phyloP scores from a whole-genome alignment of 1,140 invertebrate genomes.

The Trigoniulus corallinus region DNA sequence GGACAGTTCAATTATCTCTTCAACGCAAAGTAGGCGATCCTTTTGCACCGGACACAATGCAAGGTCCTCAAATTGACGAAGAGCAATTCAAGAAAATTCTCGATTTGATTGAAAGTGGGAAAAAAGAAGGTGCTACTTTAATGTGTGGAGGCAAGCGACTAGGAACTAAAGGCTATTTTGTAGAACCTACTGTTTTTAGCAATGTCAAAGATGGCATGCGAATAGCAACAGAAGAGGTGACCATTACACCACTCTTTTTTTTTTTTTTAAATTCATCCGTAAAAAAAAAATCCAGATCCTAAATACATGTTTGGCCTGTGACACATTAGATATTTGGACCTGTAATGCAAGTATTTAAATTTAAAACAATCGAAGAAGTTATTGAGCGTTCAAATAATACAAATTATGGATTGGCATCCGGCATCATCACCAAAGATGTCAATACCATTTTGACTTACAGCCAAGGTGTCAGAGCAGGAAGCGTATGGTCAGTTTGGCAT shows the following conservation, averaged over 20 bases:
- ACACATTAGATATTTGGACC: constrained; percentile 69
- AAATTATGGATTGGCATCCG: constrained; percentile 72
- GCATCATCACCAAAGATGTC: constrained; percentile 70
- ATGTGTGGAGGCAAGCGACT: constrained; percentile 48
- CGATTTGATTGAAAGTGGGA: constrained; percentile 52
- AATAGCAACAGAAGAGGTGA: constrained; percentile 60
- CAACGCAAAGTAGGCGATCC: constrained; percentile 63
- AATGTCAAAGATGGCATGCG: constrained; percentile 67
- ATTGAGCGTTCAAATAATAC: constrained; percentile 76
- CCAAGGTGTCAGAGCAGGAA: constrained; percentile 63
- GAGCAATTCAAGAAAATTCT: constrained; percentile 60
- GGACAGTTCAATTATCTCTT: constrained; percentile 45
- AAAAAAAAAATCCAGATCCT: constrained; percentile 3
- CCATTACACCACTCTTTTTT: constrained; percentile 15
- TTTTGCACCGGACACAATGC: constrained; percentile 42
- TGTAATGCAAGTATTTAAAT: constrained; percentile 78
- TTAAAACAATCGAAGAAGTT: constrained; percentile 71
- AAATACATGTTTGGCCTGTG: constrained; percentile 1
- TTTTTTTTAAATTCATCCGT: not conserved
- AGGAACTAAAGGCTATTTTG: constrained; percentile 46
- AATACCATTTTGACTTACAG: constrained; percentile 59
- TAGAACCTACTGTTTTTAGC: constrained; percentile 73
- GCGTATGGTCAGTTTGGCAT: constrained; percentile 65
- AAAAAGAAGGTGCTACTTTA: constrained; percentile 59
- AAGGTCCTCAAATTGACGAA: constrained; percentile 71